These are phyloP conservation scores for Poecilus cupreus DNA, from an alignment of 2,888 invertebrate species.

Conservation along the genomic window DNA sequence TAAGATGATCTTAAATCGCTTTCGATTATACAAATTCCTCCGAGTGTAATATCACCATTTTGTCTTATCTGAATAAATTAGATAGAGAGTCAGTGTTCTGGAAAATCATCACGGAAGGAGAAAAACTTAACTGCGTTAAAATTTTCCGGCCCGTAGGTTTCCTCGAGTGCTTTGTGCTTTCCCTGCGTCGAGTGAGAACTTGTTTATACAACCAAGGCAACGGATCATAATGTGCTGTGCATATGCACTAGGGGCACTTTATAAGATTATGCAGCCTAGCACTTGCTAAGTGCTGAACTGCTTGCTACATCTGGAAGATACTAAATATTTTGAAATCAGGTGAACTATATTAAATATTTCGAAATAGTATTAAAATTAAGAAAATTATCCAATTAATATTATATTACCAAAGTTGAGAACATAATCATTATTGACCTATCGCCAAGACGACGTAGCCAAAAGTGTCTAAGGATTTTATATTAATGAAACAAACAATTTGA, in stretches of 20 bases:
- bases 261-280: too few relatives aligned
- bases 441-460: too few relatives aligned
- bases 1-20: conserved; percentile 14
- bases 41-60: conserved; percentile 1
- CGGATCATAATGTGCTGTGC: conserved; percentile 10
- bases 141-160: conserved; percentile 38
- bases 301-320: too few relatives aligned
- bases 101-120: conserved; percentile 33
- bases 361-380: too few relatives aligned
- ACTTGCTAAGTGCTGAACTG: too few relatives aligned
- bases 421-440: too few relatives aligned
- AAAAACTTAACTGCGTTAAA: conserved; percentile 31
- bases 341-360: too few relatives aligned
- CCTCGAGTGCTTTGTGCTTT: neutral
- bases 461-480: too few relatives aligned
- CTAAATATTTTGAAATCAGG: too few relatives aligned
- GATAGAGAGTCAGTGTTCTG: conserved; percentile 45
- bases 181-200: neutral
- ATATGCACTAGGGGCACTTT: conserved; percentile 1
- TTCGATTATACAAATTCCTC: conserved; percentile 42
- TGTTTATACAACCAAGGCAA: conserved; percentile 22
- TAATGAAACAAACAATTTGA: too few relatives aligned
- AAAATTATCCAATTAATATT: too few relatives aligned
- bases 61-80: conserved; percentile 49
- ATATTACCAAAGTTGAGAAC: too few relatives aligned